Conservation (phyloP, 2,113 vertebrate species). For the Cryptomyrus ogoouensis region DNA sequence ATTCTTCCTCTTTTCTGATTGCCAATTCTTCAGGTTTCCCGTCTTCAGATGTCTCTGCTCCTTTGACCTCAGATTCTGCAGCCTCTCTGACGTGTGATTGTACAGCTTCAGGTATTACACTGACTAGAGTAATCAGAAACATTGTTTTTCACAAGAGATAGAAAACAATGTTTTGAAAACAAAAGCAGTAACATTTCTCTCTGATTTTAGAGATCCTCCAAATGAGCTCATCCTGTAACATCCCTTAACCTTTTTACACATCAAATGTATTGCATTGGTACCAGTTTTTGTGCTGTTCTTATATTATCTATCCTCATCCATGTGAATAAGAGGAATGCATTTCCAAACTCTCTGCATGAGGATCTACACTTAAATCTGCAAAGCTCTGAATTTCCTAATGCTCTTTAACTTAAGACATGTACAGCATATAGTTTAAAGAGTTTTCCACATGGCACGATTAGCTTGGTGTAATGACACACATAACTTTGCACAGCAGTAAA, state of each 20-base stretch:
- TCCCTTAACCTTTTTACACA: not conserved
- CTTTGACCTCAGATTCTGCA: not conserved
- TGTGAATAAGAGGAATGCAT: not conserved
- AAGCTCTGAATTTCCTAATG: not conserved
- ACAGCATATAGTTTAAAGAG: not conserved
- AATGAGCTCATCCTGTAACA: not conserved
- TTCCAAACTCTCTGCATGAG: not conserved
- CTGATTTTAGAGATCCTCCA: not conserved
- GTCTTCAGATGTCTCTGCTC: not conserved
- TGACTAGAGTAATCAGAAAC: conserved; percentile 26
- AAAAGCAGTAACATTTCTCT: not conserved
- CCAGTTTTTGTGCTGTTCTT: not conserved
- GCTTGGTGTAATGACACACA: conserved; percentile 8
- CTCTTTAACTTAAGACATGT: not conserved
- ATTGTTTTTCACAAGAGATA: conserved; percentile 4
- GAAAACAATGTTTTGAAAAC: not conserved
- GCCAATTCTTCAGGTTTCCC: not conserved
- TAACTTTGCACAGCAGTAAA: conserved; percentile 41
- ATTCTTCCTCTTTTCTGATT: conserved; percentile 9
- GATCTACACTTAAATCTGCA: not conserved
- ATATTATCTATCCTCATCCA: not conserved
- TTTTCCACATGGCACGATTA: not conserved
- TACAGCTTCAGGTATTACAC: conserved; percentile 38
- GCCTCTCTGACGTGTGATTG: conserved; percentile 32
- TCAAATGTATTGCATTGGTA: not conserved